phyloP scores from a whole-genome alignment of 2,113 vertebrate species.

The Microtus oregoni region DNA sequence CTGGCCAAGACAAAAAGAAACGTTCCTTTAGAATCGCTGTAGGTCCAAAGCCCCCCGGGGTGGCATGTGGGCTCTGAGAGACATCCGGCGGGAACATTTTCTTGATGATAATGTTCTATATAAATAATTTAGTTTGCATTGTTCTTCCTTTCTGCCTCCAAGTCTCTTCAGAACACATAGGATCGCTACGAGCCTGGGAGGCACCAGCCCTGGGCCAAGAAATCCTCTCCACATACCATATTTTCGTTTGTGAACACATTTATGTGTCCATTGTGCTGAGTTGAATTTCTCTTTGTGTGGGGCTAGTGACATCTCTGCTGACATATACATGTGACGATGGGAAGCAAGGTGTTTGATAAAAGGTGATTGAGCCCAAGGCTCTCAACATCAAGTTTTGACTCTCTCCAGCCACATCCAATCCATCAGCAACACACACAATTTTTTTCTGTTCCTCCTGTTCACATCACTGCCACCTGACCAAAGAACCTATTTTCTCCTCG shows the following conservation, averaged over 20 bases:
- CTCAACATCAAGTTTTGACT: background rate
- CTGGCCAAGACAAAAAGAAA: background rate
- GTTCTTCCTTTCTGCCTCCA: background rate
- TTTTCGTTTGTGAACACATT: background rate
- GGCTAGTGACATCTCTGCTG: background rate
- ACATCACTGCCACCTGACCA: background rate
- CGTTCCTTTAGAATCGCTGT: background rate
- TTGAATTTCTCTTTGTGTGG: background rate
- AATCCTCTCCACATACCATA: background rate
- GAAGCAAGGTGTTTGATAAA: background rate
- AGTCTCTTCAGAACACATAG: background rate
- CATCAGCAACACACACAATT: background rate
- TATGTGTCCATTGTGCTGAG: too few relatives aligned
- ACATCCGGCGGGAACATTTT: background rate
- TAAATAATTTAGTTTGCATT: background rate
- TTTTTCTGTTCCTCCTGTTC: too few relatives aligned
- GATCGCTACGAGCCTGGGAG: background rate
- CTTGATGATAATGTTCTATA: background rate
- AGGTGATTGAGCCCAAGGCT: background rate
- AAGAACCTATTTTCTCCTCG: background rate
- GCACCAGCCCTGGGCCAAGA: background rate
- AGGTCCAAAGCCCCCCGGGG: background rate
- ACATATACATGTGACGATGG: background rate
- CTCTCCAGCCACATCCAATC: background rate
- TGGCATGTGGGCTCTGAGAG: background rate